Evolutionary conservation across 2,113 vertebrate species (phyloP).

Genomic region (Phylloscopus trochiloides): DNA sequence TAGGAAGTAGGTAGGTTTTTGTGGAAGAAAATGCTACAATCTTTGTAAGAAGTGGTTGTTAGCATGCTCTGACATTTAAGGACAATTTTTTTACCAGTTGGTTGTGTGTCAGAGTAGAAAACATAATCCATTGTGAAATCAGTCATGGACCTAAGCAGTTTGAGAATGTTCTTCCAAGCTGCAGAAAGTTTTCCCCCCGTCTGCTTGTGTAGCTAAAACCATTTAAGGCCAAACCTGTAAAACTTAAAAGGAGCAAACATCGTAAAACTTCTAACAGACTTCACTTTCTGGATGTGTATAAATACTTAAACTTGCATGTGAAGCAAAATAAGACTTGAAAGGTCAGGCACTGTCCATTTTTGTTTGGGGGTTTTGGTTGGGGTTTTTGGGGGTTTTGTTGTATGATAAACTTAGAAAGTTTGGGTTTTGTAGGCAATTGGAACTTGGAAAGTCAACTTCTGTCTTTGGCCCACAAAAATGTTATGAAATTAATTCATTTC

Average conservation of each 20-base stretch:
- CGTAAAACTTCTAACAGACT: not conserved
- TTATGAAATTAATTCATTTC: not conserved
- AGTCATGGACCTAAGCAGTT: not conserved
- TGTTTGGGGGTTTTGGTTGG: not conserved
- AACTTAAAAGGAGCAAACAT: not conserved
- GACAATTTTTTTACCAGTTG: not conserved
- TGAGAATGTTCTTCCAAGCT: not conserved
- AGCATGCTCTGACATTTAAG: not conserved
- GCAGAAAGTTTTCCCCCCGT: fast-evolving
- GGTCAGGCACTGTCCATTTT: not conserved
- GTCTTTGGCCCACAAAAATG: not conserved
- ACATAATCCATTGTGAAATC: not conserved
- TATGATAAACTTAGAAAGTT: not conserved
- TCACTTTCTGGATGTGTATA: not conserved
- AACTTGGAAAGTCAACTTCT: not conserved
- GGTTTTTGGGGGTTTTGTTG: not conserved
- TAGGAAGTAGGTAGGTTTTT: not conserved
- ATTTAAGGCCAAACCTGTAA: not conserved
- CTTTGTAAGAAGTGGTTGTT: not conserved
- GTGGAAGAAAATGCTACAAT: not conserved
- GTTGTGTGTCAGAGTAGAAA: not conserved
- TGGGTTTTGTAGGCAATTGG: not conserved
- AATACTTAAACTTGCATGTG: not conserved
- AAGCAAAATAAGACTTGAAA: not conserved
- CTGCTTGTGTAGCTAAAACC: not conserved